Conservation (phyloP, 2,797 vertebrate genomes). For the Liparis tanakae region DNA sequence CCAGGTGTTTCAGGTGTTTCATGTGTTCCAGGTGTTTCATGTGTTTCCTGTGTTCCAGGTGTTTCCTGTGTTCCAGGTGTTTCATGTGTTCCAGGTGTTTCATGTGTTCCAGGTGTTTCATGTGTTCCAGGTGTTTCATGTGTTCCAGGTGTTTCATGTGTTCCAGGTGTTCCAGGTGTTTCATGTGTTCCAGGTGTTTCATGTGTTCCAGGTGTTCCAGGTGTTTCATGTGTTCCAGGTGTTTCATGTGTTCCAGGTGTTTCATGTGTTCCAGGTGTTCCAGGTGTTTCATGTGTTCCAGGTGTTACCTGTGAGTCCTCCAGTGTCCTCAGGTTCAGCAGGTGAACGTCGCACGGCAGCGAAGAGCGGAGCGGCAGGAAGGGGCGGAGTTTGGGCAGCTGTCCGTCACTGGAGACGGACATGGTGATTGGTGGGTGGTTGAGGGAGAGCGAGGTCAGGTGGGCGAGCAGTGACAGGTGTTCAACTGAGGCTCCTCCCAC, state of each 20-base stretch:
- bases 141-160: too few relatives aligned
- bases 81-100: slow-evolving; percentile 80
- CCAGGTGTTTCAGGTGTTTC: too few relatives aligned
- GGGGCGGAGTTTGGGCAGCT: slow-evolving; percentile 75
- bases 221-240: too few relatives aligned
- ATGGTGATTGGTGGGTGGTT: slow-evolving; percentile 86
- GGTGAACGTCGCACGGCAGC: slow-evolving; percentile 90
- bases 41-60: background rate
- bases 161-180: too few relatives aligned
- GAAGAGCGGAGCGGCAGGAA: slow-evolving; percentile 81
- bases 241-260: too few relatives aligned
- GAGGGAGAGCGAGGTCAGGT: slow-evolving; percentile 85
- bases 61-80: too few relatives aligned
- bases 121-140: too few relatives aligned
- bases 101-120: slow-evolving; percentile 73
- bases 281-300: background rate
- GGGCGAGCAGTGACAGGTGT: slow-evolving; percentile 89
- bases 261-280: too few relatives aligned
- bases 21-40: background rate
- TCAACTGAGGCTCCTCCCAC: slow-evolving; percentile 80
- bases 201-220: too few relatives aligned
- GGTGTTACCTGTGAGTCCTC: slow-evolving; percentile 84
- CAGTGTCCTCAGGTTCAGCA: slow-evolving; percentile 90
- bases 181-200: too few relatives aligned
- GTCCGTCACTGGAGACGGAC: slow-evolving; percentile 32